Conservation (phyloP, 2,888 invertebrate species). For the Cephus nigrinus region DNA sequence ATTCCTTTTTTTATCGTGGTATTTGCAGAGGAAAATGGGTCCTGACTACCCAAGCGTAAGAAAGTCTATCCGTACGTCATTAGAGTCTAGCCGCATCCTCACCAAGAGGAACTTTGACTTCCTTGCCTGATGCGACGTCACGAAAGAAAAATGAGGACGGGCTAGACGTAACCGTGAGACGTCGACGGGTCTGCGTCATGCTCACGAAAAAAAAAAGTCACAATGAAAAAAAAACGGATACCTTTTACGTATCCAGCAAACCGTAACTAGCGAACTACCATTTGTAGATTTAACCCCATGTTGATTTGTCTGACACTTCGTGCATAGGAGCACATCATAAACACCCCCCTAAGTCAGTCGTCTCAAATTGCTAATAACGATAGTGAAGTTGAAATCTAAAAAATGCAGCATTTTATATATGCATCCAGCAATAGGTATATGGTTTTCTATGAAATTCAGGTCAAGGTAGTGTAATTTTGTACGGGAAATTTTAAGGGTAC, state of each 20-base stretch:
- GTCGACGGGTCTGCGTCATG: background rate
- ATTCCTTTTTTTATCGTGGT: background rate
- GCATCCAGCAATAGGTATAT: too few relatives aligned
- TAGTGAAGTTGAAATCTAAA: too few relatives aligned
- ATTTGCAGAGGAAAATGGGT: background rate
- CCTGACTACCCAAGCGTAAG: conserved; percentile 10
- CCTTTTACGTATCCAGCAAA: background rate
- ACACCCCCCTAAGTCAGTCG: too few relatives aligned
- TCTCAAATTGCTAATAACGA: too few relatives aligned
- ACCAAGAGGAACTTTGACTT: conserved; percentile 1
- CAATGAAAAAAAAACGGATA: background rate
- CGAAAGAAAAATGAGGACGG: background rate
- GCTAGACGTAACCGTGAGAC: background rate
- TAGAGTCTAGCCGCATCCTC: conserved; percentile 31
- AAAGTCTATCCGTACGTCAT: conserved; percentile 26
- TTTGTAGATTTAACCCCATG: background rate
- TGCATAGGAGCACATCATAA: too few relatives aligned
- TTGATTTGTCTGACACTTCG: background rate
- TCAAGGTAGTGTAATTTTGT: too few relatives aligned
- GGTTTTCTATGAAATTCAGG: too few relatives aligned
- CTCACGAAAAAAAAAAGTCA: background rate
- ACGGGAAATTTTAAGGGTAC: background rate
- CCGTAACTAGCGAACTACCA: background rate
- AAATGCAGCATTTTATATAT: too few relatives aligned
- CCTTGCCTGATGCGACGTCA: background rate